Conservation (phyloP, 1,140 invertebrate genomes). For the Hormaphis cornu region DNA sequence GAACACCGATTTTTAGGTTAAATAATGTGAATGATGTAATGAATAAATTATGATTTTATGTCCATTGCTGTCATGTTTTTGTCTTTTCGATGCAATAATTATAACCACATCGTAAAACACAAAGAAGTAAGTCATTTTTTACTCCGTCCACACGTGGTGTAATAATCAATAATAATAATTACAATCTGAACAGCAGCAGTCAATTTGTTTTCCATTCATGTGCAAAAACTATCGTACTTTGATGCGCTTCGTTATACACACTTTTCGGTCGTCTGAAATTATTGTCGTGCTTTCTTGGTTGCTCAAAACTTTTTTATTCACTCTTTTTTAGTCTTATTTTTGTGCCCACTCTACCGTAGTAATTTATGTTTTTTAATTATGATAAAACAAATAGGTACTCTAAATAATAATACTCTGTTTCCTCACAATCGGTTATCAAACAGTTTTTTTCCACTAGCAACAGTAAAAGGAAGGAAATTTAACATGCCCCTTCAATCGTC, state of each 20-base stretch:
- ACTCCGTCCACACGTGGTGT: not conserved
- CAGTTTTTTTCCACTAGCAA: too few relatives aligned
- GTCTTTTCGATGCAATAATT: not conserved
- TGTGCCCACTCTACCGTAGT: too few relatives aligned
- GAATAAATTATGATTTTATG: slow-evolving; percentile 9
- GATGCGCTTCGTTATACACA: not conserved
- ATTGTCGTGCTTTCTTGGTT: not conserved
- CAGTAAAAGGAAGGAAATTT: too few relatives aligned
- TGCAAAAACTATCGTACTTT: not conserved
- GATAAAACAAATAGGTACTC: too few relatives aligned
- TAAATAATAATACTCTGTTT: too few relatives aligned
- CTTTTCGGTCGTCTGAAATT: slow-evolving; percentile 16
- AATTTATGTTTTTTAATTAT: too few relatives aligned
- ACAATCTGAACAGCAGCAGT: not conserved
- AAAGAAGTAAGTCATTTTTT: not conserved
- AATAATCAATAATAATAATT: not conserved
- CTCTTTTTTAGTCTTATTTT: too few relatives aligned
- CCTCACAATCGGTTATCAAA: too few relatives aligned
- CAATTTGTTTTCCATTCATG: not conserved
- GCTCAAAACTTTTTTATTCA: too few relatives aligned
- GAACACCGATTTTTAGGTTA: too few relatives aligned
- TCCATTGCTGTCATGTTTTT: too few relatives aligned
- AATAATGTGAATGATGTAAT: slow-evolving; percentile 1
- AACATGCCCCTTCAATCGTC: too few relatives aligned
- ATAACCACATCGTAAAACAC: not conserved